phyloP scores from a whole-genome alignment of 2,797 vertebrate genomes.

The Chloroceryle inda region DNA sequence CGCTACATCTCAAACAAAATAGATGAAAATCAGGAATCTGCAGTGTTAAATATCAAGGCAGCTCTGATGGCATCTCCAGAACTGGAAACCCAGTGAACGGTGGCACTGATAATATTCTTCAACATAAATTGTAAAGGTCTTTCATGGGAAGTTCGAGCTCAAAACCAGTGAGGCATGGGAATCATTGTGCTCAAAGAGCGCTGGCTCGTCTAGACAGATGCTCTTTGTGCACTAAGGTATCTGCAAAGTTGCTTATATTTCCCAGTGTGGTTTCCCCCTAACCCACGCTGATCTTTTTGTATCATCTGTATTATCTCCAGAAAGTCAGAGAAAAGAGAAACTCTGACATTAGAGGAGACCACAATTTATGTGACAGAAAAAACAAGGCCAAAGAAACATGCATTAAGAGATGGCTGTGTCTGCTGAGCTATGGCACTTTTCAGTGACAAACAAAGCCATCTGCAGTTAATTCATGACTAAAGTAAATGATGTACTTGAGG shows the following conservation, averaged over 20 bases:
- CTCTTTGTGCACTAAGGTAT: not conserved
- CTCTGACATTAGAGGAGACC: not conserved
- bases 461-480: not conserved
- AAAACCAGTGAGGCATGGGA: not conserved
- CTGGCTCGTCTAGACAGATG: not conserved
- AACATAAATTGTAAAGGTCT: not conserved
- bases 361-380: not conserved
- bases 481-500: not conserved
- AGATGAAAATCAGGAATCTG: not conserved
- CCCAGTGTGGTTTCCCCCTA: not conserved
- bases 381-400: not conserved
- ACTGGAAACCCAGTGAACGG: not conserved
- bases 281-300: not conserved
- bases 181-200: not conserved
- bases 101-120: not conserved
- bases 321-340: not conserved
- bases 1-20: not conserved
- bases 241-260: not conserved
- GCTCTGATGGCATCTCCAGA: not conserved
- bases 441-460: not conserved
- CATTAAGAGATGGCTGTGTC: not conserved
- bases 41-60: not conserved
- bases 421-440: not conserved
- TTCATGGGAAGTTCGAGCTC: not conserved
- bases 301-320: not conserved